A percentile compares a stretch with the other conserved stretches of the same genome.
Conservation (phyloP, 1,140 invertebrate genomes). For the Pinna nobilis region DNA sequence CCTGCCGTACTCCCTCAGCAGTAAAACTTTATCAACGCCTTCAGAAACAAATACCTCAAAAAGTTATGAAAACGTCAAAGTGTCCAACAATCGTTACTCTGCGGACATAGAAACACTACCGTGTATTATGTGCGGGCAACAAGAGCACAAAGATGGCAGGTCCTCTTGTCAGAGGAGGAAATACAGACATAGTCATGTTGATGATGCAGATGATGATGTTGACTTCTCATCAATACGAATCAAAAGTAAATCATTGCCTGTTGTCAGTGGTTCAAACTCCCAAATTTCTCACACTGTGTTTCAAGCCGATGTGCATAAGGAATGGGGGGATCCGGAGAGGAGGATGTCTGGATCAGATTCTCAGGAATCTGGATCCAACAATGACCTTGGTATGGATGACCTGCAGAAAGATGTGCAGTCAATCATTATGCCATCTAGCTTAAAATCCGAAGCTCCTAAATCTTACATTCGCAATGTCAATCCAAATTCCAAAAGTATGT, state of each 20-base stretch:
- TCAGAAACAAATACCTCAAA: conserved; percentile 53
- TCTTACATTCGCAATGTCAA: background rate
- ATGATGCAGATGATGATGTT: conserved; percentile 38
- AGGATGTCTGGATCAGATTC: conserved; percentile 45
- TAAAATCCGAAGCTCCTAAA: conserved; percentile 10
- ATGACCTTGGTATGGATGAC: conserved; percentile 54
- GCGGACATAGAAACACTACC: conserved; percentile 25
- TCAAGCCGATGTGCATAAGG: conserved; percentile 68
- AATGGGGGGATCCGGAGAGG: conserved; percentile 58
- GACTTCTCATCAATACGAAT: conserved; percentile 26
- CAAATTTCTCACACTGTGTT: conserved; percentile 64
- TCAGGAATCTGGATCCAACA: conserved; percentile 54
- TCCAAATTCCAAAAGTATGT: conserved; percentile 7
- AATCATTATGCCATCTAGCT: conserved; percentile 53
- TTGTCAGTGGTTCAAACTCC: conserved; percentile 49
- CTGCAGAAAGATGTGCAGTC: conserved; percentile 62
- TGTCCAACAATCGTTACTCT: conserved; percentile 11
- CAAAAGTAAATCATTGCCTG: conserved; percentile 59
- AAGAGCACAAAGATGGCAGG: conserved; percentile 35
- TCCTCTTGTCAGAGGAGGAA: conserved; percentile 37
- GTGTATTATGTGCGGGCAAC: conserved; percentile 50
- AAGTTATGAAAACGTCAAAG: conserved; percentile 60
- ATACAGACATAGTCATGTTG: conserved; percentile 22
- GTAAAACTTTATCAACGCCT: conserved; percentile 49
- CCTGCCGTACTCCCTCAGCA: conserved; percentile 63